A percentile compares a stretch with the other conserved stretches of the same genome.
Conservation (phyloP, 35 echinoderm and acorn worm genomes). For the Heliocidaris tuberculata region DNA sequence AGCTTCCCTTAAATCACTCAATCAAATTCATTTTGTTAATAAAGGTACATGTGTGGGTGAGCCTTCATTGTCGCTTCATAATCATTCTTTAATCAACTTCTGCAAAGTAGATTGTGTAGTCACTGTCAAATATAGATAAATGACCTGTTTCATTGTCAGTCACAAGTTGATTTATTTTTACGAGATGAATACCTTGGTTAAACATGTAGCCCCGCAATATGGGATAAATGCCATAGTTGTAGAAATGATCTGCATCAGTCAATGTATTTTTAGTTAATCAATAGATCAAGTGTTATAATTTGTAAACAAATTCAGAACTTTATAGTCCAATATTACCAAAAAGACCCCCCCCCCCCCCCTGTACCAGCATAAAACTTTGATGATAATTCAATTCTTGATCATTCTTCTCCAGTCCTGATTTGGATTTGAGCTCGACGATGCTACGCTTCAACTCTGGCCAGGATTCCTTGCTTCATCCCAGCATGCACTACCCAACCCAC, state of each 20-base stretch:
- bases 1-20: not conserved
- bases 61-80: not conserved
- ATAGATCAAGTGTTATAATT: too few relatives aligned
- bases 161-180: not conserved
- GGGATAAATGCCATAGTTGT: too few relatives aligned
- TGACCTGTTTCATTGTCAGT: not conserved
- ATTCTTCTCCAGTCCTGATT: not conserved
- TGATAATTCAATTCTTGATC: not conserved
- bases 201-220: too few relatives aligned
- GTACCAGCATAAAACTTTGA: too few relatives aligned
- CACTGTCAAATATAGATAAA: not conserved
- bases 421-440: not conserved
- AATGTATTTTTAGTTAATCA: too few relatives aligned
- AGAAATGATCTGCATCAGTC: too few relatives aligned
- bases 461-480: slow-evolving; percentile 18
- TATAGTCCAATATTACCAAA: too few relatives aligned
- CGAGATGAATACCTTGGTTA: not conserved
- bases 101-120: not conserved
- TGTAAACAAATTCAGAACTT: too few relatives aligned
- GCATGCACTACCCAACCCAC: slow-evolving; percentile 36
- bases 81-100: not conserved
- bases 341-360: too few relatives aligned
- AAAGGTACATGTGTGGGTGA: not conserved
- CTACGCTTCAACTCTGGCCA: slow-evolving; percentile 19
- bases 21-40: not conserved